A percentile compares a stretch with the other conserved stretches of the same genome.
These are phyloP conservation scores for Chitala chitala DNA, from an alignment of 2,113 vertebrate species.

Conservation along the genomic window DNA sequence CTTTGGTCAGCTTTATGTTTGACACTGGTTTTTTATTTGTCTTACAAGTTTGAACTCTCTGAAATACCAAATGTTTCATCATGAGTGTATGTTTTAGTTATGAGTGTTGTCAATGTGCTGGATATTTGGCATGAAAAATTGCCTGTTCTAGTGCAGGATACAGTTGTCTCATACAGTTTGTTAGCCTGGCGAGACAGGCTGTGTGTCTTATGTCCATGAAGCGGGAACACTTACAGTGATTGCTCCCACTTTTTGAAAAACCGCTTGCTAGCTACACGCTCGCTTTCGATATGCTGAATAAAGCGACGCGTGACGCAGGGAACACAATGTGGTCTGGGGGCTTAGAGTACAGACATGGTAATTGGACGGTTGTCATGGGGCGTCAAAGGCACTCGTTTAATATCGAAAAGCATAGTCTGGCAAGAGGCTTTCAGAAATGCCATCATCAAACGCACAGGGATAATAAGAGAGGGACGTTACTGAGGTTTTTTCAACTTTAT, in stretches of 20 bases:
- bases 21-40: too few relatives aligned
- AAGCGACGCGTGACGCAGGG: background rate
- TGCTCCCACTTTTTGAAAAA: background rate
- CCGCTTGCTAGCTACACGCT: background rate
- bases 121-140: background rate
- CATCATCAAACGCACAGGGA: background rate
- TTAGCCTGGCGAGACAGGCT: too few relatives aligned
- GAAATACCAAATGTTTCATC: too few relatives aligned
- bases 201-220: background rate
- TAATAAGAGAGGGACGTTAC: background rate
- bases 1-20: too few relatives aligned
- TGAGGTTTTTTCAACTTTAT: background rate
- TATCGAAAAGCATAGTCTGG: background rate
- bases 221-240: background rate
- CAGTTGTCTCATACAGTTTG: background rate
- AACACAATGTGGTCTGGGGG: background rate
- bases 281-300: background rate
- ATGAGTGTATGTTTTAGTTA: conserved; percentile 5
- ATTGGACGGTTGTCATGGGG: background rate
- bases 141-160: background rate
- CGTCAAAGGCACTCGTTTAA: background rate
- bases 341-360: background rate
- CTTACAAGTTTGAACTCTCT: too few relatives aligned
- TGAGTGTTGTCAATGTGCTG: background rate
- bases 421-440: background rate